These are phyloP conservation scores for Saccostrea echinata DNA, from an alignment of 1,140 invertebrate genomes.

Conservation along the genomic window DNA sequence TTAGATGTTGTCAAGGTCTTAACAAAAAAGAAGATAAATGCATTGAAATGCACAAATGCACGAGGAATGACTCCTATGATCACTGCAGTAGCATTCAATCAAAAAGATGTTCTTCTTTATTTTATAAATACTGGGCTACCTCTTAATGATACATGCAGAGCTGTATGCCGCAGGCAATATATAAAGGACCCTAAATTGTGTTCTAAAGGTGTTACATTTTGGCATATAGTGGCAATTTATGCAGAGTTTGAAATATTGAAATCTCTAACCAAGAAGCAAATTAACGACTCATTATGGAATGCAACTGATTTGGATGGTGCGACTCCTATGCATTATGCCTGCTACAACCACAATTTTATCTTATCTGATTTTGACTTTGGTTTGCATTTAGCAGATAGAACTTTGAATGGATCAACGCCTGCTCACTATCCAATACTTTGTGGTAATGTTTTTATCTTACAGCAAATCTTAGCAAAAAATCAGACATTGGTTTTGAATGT, in stretches of 20 bases:
- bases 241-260: neutral
- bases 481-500: neutral
- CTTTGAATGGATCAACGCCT: neutral
- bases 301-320: neutral
- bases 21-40: neutral
- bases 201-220: neutral
- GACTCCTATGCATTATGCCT: neutral
- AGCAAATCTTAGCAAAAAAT: neutral
- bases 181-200: neutral
- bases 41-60: neutral
- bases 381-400: neutral
- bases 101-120: neutral
- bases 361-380: neutral
- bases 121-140: neutral
- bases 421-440: neutral
- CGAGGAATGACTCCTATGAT: neutral
- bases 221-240: neutral
- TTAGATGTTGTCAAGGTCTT: slow-evolving; percentile 9
- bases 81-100: neutral
- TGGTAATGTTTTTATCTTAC: neutral
- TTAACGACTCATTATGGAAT: neutral
- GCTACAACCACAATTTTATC: neutral
- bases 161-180: neutral
- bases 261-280: neutral
- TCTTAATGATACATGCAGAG: neutral